phyloP scores from a whole-genome alignment of 2,797 vertebrate species.

The Salmo trutta region DNA sequence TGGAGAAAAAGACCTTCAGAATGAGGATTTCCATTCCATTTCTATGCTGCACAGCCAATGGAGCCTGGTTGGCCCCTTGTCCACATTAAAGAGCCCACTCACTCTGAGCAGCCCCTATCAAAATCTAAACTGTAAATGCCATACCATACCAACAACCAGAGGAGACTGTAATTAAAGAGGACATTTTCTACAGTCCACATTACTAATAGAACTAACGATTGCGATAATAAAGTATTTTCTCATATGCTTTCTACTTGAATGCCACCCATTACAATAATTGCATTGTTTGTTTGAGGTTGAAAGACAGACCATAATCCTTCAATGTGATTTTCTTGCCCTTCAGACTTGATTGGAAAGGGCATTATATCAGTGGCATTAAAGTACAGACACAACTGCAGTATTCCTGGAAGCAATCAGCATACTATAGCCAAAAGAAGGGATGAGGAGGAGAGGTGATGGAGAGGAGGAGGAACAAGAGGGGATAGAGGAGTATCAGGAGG shows the following conservation, averaged over 20 bases:
- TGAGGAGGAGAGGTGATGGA: neutral
- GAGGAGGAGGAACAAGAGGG: neutral
- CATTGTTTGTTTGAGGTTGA: slow-evolving; percentile 14
- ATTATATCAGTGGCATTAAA: neutral
- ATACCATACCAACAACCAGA: slow-evolving; percentile 6
- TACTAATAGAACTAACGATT: neutral
- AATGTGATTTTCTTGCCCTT: neutral
- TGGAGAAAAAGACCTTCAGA: too few species aligned
- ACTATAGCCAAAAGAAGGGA: neutral
- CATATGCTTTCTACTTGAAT: neutral
- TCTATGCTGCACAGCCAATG: too few species aligned
- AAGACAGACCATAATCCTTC: slow-evolving; percentile 5
- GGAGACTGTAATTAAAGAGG: neutral
- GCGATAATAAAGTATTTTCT: neutral
- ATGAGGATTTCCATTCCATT: too few species aligned
- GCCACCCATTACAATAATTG: neutral
- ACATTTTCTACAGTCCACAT: neutral
- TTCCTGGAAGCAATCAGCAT: neutral
- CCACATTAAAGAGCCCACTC: neutral
- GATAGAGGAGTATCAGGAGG: slow-evolving; percentile 5
- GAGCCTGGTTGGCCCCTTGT: neutral
- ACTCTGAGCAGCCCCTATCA: neutral
- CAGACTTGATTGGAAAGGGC: slow-evolving; percentile 16
- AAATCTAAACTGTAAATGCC: neutral
- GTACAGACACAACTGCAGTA: neutral